These are phyloP conservation scores for Camarhynchus parvulus DNA, from an alignment of 2,113 vertebrate genomes.

Conservation along the genomic window DNA sequence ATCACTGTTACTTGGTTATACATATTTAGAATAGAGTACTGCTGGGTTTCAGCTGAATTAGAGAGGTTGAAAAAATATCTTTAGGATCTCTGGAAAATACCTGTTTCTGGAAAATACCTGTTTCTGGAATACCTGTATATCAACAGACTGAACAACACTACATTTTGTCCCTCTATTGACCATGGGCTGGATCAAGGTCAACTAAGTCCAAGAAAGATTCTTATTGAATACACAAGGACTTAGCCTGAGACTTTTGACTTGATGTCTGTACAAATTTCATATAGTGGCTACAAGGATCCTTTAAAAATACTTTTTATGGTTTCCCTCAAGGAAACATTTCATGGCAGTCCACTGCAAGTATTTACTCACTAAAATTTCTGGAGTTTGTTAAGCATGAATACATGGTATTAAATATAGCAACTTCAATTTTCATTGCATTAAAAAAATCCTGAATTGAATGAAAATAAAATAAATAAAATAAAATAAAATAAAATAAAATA, in stretches of 20 bases:
- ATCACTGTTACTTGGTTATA: background rate
- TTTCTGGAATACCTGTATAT: background rate
- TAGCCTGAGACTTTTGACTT: background rate
- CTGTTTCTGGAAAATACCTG: background rate
- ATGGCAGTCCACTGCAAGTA: conserved; percentile 77
- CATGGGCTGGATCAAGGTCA: background rate
- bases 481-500: background rate
- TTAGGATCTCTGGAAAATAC: background rate
- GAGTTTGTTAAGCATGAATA: conserved; percentile 80
- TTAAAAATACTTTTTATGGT: conserved; percentile 79
- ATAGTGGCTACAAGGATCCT: conserved; percentile 65
- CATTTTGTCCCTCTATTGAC: background rate
- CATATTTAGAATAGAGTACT: background rate
- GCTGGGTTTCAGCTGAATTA: background rate
- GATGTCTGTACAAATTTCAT: conserved; percentile 64
- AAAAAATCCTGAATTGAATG: conserved; percentile 67
- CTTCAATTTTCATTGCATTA: conserved; percentile 88
- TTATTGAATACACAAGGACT: background rate
- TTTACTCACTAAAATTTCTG: conserved; percentile 81
- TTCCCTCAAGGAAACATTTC: conserved; percentile 76
- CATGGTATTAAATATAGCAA: conserved; percentile 80
- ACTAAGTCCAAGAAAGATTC: background rate
- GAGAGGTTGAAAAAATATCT: background rate
- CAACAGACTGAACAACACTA: background rate
- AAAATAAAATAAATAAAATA: conserved; percentile 67